Percentiles rank a stretch among this genome's conserved stretches.
These are phyloP conservation scores for Haemorhous mexicanus DNA, from an alignment of 2,113 vertebrate species.

Conservation along the genomic window DNA sequence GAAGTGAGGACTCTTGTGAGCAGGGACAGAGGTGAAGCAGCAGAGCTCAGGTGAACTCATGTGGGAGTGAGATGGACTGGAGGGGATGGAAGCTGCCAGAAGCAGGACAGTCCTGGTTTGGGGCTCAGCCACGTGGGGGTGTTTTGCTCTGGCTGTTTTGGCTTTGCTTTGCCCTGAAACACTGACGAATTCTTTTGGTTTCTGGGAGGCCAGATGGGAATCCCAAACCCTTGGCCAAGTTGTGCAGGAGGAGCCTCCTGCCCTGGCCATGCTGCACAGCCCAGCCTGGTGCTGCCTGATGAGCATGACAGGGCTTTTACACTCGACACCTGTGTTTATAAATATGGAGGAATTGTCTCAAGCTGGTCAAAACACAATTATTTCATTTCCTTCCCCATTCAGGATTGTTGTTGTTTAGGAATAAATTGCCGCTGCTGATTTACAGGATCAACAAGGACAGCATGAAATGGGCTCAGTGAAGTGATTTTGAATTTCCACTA, in stretches of 20 bases:
- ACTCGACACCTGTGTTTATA: background rate
- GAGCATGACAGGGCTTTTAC: background rate
- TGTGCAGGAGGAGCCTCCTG: background rate
- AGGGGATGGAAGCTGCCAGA: background rate
- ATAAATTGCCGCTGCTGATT: constrained; percentile 71
- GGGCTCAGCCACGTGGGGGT: accelerated
- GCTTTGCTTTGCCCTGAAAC: background rate
- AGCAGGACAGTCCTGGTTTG: too few species aligned
- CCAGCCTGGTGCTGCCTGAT: background rate
- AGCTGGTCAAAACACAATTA: constrained; percentile 69
- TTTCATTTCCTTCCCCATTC: constrained; percentile 68
- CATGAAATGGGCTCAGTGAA: constrained; percentile 71
- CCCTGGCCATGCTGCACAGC: accelerated
- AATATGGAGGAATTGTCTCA: constrained; percentile 51
- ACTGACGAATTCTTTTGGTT: background rate
- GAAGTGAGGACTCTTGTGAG: background rate
- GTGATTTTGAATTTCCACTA: constrained; percentile 74
- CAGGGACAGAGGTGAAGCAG: background rate
- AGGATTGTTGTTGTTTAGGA: constrained; percentile 66
- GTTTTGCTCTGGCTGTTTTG: background rate
- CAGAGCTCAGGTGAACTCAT: accelerated
- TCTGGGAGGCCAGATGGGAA: background rate
- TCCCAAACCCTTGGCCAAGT: background rate
- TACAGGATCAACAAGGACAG: constrained; percentile 61
- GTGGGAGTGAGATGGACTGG: background rate